Conservation (phyloP, 2,113 vertebrate genomes). For the Stigmatopora nigra region DNA sequence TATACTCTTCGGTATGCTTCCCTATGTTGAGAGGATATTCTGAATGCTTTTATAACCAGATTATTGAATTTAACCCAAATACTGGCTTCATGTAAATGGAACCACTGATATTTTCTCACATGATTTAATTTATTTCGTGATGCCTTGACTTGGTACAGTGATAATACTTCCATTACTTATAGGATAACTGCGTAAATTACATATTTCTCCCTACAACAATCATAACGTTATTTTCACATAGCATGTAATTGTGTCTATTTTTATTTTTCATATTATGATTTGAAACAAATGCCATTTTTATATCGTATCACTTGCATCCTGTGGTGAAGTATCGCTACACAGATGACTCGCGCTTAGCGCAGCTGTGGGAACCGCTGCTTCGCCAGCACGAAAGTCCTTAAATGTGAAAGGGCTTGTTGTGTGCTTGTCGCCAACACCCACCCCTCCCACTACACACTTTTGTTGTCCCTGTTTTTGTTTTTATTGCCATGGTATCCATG, state of each 20-base stretch:
- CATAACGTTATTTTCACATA: conserved; percentile 13
- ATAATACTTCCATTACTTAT: not conserved
- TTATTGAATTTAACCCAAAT: too few relatives aligned
- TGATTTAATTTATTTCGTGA: too few relatives aligned
- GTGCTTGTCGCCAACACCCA: conserved; percentile 21
- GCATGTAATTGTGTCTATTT: conserved; percentile 33
- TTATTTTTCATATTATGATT: conserved; percentile 16
- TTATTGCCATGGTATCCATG: conserved; percentile 65
- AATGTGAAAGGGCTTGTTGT: conserved; percentile 61
- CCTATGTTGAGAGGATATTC: too few relatives aligned
- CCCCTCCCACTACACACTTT: conserved; percentile 21
- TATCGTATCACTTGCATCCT: not conserved
- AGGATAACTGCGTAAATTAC: not conserved
- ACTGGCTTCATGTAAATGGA: too few relatives aligned
- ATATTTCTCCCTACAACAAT: not conserved
- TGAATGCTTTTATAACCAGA: too few relatives aligned
- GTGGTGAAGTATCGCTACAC: not conserved
- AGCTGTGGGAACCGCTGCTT: conserved; percentile 61
- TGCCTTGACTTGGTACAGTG: too few relatives aligned
- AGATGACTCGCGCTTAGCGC: conserved; percentile 17
- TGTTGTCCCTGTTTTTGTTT: conserved; percentile 63
- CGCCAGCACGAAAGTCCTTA: conserved; percentile 34
- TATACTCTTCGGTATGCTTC: too few relatives aligned
- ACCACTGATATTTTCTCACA: too few relatives aligned
- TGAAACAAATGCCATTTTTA: conserved; percentile 18